Evolutionary conservation across 2,888 invertebrate species (phyloP), one percentile per base, ranked within the genome.

Genomic region (Torymus tubicola): DNA sequence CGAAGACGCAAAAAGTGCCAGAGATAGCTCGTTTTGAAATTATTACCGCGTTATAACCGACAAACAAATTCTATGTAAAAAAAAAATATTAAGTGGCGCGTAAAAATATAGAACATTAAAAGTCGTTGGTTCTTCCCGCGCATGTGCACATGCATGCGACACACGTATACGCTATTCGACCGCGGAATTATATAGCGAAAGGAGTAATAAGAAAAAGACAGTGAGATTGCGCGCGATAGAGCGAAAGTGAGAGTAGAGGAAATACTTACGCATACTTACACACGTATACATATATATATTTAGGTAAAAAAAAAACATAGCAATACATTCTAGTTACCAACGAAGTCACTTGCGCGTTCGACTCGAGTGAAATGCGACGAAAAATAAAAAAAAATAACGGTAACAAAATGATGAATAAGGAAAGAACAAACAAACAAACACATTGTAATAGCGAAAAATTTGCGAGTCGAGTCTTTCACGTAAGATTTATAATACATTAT

Each of bases 281-380:
- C 83, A 85, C 81, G 65, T 85, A 84, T 84, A 85, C 83, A 85
- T 85, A 84, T 83, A 75, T 80, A 77, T 61, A 70, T 42, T 42
- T 42, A 42, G 42, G 42, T 42, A 42, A 42, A 42, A 42, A 31
- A 31, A 31, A 31, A 31, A 42, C 70, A 80, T 73, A 82, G 82
- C 77, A 82, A 80, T 80, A 82, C 75, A 82, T 80, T 82, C 78
- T 87, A 85, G 85, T 86, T 85, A 85, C 84, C 86, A 86, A 85
- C 84, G 85, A 86, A 86, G 69, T 79, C 80, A 82, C 83, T 76
- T 81, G 71, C 78, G 80, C 71, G 81, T 83, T 83, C 75, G 83
- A 83, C 84, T 81, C 77, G 74, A 83, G 65, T 81, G 83, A 80
- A 84, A 78, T 73, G 64, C 65, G 42, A 42, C 42, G 42, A 42